Conservation (phyloP, 2,888 invertebrate species). For the Ypsolopha sequella region DNA sequence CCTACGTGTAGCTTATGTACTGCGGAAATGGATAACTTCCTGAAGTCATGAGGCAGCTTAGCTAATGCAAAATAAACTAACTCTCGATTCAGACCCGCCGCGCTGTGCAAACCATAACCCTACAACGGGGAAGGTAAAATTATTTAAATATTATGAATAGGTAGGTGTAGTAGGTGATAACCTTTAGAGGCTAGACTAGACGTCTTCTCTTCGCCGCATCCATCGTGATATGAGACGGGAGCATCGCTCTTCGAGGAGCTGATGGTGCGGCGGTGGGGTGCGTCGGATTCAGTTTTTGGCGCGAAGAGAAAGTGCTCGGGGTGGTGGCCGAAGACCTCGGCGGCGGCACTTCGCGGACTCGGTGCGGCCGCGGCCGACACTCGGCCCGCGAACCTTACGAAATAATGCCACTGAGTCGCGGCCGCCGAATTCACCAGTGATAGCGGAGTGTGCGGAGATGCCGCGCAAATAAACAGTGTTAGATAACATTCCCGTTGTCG, state of each 20-base stretch:
- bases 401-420: slow-evolving; percentile 55
- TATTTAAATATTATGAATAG: too few species aligned
- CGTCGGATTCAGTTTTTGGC: slow-evolving; percentile 17
- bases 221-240: neutral
- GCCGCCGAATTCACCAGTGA: slow-evolving; percentile 49
- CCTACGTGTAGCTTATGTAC: too few species aligned
- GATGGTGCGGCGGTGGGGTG: slow-evolving; percentile 20
- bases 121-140: too few species aligned
- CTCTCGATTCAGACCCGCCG: too few species aligned
- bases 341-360: slow-evolving; percentile 41
- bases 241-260: neutral
- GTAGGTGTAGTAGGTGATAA: too few species aligned
- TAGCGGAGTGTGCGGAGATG: slow-evolving; percentile 48
- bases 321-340: slow-evolving; percentile 56
- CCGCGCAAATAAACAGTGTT: slow-evolving; percentile 56
- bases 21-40: too few species aligned
- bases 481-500: neutral
- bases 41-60: too few species aligned
- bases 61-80: too few species aligned
- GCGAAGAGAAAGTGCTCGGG: slow-evolving; percentile 56
- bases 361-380: slow-evolving; percentile 62
- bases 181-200: too few species aligned
- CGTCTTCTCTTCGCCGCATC: too few species aligned
- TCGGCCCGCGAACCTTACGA: slow-evolving; percentile 57
- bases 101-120: too few species aligned